phyloP scores from a whole-genome alignment of 2,113 vertebrate genomes.

The Ramphastos sulfuratus region DNA sequence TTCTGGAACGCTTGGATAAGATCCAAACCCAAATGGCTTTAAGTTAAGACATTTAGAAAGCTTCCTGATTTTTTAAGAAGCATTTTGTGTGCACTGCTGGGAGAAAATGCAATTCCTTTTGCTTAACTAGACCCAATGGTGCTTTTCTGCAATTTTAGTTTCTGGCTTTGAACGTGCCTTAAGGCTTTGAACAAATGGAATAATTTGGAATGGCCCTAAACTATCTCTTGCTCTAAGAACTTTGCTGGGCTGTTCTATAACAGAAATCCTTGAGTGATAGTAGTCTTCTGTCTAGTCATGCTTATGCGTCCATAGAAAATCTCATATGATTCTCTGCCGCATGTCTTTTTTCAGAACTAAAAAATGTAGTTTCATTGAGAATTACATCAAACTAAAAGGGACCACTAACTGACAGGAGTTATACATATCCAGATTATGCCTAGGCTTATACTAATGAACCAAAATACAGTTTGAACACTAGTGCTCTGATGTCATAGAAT shows the following conservation, averaged over 20 bases:
- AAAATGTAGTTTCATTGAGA: neutral
- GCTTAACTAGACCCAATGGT: neutral
- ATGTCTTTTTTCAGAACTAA: neutral
- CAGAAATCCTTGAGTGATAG: neutral
- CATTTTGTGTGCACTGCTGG: neutral
- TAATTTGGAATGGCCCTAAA: neutral
- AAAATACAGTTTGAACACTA: neutral
- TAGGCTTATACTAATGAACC: neutral
- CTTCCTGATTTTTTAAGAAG: neutral
- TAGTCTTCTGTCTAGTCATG: neutral
- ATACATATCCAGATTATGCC: neutral
- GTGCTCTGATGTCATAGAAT: neutral
- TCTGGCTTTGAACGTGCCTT: neutral
- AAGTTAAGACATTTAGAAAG: neutral
- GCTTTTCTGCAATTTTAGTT: neutral
- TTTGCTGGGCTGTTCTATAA: neutral
- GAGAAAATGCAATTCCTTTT: neutral
- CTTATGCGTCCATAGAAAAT: neutral
- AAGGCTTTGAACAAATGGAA: neutral
- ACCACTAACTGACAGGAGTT: neutral
- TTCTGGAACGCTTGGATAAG: neutral
- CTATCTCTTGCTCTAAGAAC: neutral
- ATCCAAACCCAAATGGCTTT: neutral
- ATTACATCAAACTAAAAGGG: neutral
- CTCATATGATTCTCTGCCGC: neutral